Base-by-base conservation (phyloP, 2,888 invertebrate species). In the Silvanus unidentatus region DNA sequence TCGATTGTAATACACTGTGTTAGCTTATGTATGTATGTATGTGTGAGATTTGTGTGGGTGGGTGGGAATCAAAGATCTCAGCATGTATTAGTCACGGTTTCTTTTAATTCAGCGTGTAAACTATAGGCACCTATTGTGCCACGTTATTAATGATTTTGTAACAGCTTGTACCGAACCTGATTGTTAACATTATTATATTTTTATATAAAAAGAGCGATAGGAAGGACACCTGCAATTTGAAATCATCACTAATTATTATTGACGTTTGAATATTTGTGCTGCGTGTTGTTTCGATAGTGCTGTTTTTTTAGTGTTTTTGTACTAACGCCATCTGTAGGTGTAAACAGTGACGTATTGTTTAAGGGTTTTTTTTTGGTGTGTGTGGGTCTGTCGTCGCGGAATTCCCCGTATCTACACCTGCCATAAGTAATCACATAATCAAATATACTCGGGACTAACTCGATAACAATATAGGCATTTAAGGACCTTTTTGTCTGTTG, bases 401-500 rank as follows among this genome's bases (percentile, higher is more conserved):
- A 58, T 64, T 62, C 61, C 57, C 52, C 57, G 63, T 62, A 63
- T 64, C 63, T 61, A 59, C 66, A 65, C 64, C 41, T 48, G 50
- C 16, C 48, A 42, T 12, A 42, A 32, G 62, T 66, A 68, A 68
- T 66, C 66, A 66, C 64, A 64, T 66, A 68, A 66, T 68, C 67
- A 68, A 69, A 67, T 60, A 61, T n/a, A 67, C 60, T 60, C 64
- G 60, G 65, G 62, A 60, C 63, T 64, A 68, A 69, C 64, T 67
- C 65, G 68, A 68, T 64, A 70, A 70, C 69, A 70, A 70, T 70
- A 67, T 64, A 60, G 62, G 62, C 63, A 65, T 64, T 64, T 65
- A 64, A 58, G 45, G n/a, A n/a, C n/a, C n/a, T n/a, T 52, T 22
- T 22, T 32, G 22, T n/a, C n/a, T n/a, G n/a, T n/a, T n/a, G n/a